Evolutionary conservation across 2,113 vertebrate species (phyloP).

Genomic region (Aramus guarauna): DNA sequence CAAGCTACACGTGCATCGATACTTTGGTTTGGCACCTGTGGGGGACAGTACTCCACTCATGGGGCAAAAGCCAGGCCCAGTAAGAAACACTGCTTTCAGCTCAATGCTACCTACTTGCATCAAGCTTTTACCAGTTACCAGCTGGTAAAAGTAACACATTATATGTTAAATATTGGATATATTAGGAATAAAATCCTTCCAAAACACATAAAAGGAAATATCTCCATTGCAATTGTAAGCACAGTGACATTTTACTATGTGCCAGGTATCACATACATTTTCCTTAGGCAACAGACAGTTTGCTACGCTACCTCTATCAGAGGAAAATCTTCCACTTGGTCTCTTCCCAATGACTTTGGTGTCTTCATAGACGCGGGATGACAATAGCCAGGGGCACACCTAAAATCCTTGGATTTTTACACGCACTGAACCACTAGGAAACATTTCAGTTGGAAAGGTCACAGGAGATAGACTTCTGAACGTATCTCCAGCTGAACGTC

Average conservation of each 20-base stretch:
- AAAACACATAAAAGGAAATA: background rate
- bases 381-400: background rate
- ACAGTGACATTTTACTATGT: background rate
- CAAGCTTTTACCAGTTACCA: background rate
- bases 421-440: background rate
- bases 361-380: background rate
- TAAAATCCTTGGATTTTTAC: background rate
- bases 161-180: background rate
- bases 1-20: background rate
- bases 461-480: background rate
- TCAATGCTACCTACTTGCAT: background rate
- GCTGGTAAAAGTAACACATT: background rate
- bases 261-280: background rate
- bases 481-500: background rate
- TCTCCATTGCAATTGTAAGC: background rate
- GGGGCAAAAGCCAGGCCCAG: background rate
- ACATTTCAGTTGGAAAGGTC: background rate
- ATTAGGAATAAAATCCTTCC: background rate
- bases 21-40: background rate
- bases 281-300: background rate
- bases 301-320: accelerated
- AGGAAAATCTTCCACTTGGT: background rate
- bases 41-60: accelerated
- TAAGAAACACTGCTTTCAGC: background rate
- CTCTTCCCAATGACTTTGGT: background rate